Percentiles rank a stretch among this genome's conserved stretches.
Conservation (phyloP, 35 echinoderm and acorn worm species). For the Chiridota heheva region DNA sequence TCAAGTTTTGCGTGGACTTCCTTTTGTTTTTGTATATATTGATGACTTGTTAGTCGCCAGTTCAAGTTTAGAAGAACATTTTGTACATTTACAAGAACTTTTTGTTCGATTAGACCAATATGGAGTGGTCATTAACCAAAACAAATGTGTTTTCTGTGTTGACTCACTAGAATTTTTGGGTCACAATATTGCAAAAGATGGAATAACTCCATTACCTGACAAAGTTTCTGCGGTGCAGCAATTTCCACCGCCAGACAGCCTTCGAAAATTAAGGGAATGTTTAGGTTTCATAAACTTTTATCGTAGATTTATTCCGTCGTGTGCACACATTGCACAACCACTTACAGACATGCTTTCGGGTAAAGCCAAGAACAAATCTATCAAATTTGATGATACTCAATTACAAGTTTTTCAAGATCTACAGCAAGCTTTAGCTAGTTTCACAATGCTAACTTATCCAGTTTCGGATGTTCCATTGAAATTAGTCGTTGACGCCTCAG, state of each 20-base stretch:
- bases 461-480: neutral
- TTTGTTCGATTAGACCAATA: slow-evolving; percentile 14
- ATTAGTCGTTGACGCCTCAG: slow-evolving; percentile 27
- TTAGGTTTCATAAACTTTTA: slow-evolving; percentile 61
- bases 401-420: neutral
- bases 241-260: slow-evolving; percentile 42
- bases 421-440: neutral
- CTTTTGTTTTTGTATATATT: slow-evolving; percentile 48
- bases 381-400: no score
- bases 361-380: slow-evolving; percentile 15
- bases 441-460: neutral
- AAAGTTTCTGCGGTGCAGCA: slow-evolving; percentile 36
- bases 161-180: slow-evolving; percentile 42
- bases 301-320: slow-evolving; percentile 28
- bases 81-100: slow-evolving; percentile 5
- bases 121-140: slow-evolving; percentile 38
- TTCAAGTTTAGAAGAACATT: slow-evolving; percentile 1
- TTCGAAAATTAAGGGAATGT: slow-evolving; percentile 33
- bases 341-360: slow-evolving; percentile 33
- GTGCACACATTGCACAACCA: slow-evolving; percentile 25
- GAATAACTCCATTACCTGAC: slow-evolving; percentile 23
- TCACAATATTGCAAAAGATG: slow-evolving; percentile 21
- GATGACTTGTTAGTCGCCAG: slow-evolving; percentile 52
- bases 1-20: slow-evolving; percentile 37
- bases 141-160: slow-evolving; percentile 33